phyloP scores from a whole-genome alignment of 2,113 vertebrate species.

The Noturus placidus region DNA sequence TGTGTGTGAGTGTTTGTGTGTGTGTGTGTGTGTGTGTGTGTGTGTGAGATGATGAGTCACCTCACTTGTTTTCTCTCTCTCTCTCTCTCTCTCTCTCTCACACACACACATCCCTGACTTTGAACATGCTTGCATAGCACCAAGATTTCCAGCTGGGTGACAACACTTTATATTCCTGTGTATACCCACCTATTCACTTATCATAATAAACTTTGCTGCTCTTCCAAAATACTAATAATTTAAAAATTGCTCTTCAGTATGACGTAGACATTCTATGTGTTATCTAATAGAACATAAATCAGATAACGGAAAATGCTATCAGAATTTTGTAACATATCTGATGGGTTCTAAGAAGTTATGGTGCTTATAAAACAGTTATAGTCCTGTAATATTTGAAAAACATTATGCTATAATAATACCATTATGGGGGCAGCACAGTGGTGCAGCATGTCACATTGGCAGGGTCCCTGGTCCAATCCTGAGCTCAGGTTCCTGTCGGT shows the following conservation, averaged over 20 bases:
- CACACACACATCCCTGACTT: slow-evolving; percentile 20
- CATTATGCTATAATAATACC: not conserved
- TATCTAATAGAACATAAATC: not conserved
- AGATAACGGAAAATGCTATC: not conserved
- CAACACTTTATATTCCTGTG: slow-evolving; percentile 2
- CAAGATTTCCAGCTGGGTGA: slow-evolving; percentile 41
- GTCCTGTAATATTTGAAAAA: not conserved
- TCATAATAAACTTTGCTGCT: slow-evolving; percentile 37
- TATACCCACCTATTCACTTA: slow-evolving; percentile 35
- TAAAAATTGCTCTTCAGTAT: slow-evolving; percentile 20
- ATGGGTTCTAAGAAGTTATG: not conserved
- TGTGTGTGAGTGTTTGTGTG: slow-evolving; percentile 4
- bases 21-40: not conserved
- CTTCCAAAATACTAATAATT: slow-evolving; percentile 1
- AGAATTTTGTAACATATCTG: not conserved
- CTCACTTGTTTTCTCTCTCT: slow-evolving; percentile 10
- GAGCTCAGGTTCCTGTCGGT: not conserved
- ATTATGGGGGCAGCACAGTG: not conserved
- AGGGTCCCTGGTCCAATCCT: not conserved
- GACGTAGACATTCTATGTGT: not conserved
- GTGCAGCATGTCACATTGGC: not conserved
- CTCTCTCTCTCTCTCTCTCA: slow-evolving; percentile 17
- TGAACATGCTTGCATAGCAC: slow-evolving; percentile 32
- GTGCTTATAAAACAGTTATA: not conserved
- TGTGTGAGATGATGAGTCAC: slow-evolving; percentile 43